Evolutionary conservation across 2,888 invertebrate species (phyloP), one percentile per base, ranked within the genome.

Genomic region (Abrostola triplasia): DNA sequence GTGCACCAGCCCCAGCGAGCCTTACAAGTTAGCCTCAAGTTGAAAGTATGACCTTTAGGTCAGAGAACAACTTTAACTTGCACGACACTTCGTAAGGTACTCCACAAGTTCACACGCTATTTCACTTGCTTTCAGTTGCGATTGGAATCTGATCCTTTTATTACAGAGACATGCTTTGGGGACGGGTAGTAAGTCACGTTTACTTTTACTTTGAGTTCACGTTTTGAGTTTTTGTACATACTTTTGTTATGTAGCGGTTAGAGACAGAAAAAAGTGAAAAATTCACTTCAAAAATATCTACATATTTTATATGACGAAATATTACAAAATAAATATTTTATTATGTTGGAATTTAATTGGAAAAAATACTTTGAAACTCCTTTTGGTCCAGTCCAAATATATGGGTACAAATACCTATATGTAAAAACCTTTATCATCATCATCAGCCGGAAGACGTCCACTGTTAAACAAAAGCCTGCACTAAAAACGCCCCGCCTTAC

Each of bases 1-100:
- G 40, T 40, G 11, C 10, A 40, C 40, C n/a, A 41, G 41, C 11
- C 41, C 41, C n/a, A 41, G 6, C 55, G 36, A 36, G 52, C 24
- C 24, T 24, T 52, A 59, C 51, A 41, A 35, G 24, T 62, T 52
- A 63, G 47, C 52, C 62, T 60, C 60, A 59, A 67, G 65, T 77
- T 69, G 80, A 78, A 80, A 78, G 77, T 80, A 5, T 75, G 75
- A 71, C 78, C 77, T 52, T 53, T 24, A 12, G 77, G 78, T 77
- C 77, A 77, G 52, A 64, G 55, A 61, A 69, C 53, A 24, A 56
- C 80, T 75, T 74, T 77, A 74, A 78, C 80, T 62, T 41, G 44
- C 63, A 35, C 38, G 53, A 24, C 50, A 52, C 63, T 53, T 61
- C 62, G 70, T 68, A 68, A 55, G 64, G 60, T 51, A 48, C 36